Evolutionary conservation across 1,140 invertebrate genomes (phyloP).

Genomic region (Drosophila neocordata): DNA sequence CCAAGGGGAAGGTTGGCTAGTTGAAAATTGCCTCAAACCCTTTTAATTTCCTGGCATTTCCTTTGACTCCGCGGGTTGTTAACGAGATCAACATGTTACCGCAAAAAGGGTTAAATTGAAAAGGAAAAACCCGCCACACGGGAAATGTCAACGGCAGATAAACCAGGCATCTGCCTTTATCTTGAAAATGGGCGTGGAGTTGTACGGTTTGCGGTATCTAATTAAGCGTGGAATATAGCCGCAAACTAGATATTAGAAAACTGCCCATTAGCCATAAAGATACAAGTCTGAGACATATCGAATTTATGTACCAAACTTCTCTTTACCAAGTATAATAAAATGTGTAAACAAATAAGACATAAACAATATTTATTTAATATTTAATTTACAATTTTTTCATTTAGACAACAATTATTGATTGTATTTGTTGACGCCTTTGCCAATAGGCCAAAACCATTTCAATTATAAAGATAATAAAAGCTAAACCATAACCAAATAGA

Average conservation of each 20-base stretch:
- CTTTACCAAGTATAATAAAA: too few relatives aligned
- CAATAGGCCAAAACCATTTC: slow-evolving; percentile 13
- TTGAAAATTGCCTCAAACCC: slow-evolving; percentile 40
- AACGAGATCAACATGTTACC: slow-evolving; percentile 76
- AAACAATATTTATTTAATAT: too few relatives aligned
- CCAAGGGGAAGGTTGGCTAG: slow-evolving; percentile 7
- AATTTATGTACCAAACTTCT: too few relatives aligned
- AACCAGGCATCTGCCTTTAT: slow-evolving; percentile 45
- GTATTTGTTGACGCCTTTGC: neutral
- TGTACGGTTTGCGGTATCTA: slow-evolving; percentile 32
- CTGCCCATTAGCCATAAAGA: too few relatives aligned
- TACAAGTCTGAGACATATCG: too few relatives aligned
- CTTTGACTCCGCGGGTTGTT: slow-evolving; percentile 45
- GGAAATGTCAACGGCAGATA: slow-evolving; percentile 76
- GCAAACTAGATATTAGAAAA: neutral
- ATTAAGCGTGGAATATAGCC: slow-evolving; percentile 48
- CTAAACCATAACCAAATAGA: neutral
- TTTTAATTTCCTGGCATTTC: slow-evolving; percentile 78
- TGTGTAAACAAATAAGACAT: too few relatives aligned
- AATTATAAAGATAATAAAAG: slow-evolving; percentile 17
- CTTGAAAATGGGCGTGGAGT: slow-evolving; percentile 39
- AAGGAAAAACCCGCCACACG: slow-evolving; percentile 36
- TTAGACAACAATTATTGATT: neutral
- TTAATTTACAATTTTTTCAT: too few relatives aligned
- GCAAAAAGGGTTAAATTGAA: slow-evolving; percentile 59